phyloP scores from a whole-genome alignment of 2,797 vertebrate genomes.

The Molossus molossus region DNA sequence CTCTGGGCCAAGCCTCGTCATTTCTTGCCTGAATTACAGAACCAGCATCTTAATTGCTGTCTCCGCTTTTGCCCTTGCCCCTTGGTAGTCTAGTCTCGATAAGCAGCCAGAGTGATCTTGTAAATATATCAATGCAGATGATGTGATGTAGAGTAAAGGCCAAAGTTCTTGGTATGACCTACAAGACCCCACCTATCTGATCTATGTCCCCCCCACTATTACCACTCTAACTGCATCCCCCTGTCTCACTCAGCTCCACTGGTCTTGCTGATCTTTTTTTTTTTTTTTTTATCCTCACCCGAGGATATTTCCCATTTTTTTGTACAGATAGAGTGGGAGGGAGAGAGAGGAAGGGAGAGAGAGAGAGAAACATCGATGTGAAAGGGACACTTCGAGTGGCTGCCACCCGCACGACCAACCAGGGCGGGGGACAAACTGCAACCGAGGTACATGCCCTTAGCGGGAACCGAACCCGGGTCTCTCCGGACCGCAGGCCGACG shows the following conservation, averaged over 20 bases:
- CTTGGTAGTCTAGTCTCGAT: background rate
- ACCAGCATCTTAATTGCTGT: background rate
- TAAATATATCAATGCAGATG: background rate
- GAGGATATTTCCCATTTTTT: too few species aligned
- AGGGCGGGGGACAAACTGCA: too few species aligned
- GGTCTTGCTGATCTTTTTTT: background rate
- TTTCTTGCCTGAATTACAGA: constrained; percentile 11
- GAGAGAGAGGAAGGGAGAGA: too few species aligned
- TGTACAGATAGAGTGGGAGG: too few species aligned
- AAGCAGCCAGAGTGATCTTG: background rate
- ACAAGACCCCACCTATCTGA: background rate
- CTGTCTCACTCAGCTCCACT: background rate
- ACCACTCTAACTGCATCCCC: fast-evolving
- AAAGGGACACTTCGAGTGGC: too few species aligned
- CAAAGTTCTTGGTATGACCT: background rate
- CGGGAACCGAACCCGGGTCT: too few species aligned
- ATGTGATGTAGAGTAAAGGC: background rate
- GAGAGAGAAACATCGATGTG: too few species aligned
- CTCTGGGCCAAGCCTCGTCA: background rate
- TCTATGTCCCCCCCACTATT: background rate
- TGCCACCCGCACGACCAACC: too few species aligned
- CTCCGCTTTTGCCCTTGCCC: background rate
- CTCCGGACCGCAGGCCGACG: too few species aligned
- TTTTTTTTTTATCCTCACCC: too few species aligned
- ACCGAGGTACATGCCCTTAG: too few species aligned